Evolutionary conservation across 2,113 vertebrate genomes (phyloP), one percentile per base, ranked within the genome.

Genomic region (Dromaius novaehollandiae): DNA sequence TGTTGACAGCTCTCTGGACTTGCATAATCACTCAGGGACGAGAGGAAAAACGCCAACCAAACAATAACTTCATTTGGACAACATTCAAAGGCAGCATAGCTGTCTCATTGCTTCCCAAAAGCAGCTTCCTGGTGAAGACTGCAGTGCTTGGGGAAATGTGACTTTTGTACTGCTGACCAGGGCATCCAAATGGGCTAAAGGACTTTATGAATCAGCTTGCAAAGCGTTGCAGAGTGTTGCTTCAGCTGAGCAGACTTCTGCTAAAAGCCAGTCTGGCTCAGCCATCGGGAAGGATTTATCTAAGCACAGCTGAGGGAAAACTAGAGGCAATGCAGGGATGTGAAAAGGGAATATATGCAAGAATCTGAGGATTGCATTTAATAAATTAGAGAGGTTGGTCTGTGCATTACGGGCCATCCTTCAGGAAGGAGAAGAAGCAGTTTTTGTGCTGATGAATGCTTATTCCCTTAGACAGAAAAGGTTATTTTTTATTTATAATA

Each of bases 391-490:
- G 53, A 44, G 63, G 8, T 66, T n/a, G 71, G 53, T 9, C 85
- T 93, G 75, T 1, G 24, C 53, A 7, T 82, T 89, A 89, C 89
- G 92, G 88, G 46, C 66, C 71, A 66, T 82, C 88, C 88, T 94
- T 86, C 90, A 92, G 71, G 85, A 93, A 63, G 79, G 44, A 84
- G 80, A 42, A 14, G 25, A 77, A 86, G 50, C 36, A 60, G 20
- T 94, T 88, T 94, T 90, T 65, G 16, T 69, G 63, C 46, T 90
- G 83, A 71, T 90, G 90, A 86, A 90, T 93, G 40, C 71, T 95
- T 80, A 75, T 66, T 93, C 36, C 79, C 42, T 85, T 38, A 64
- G 51, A 94, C 60, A n/a, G 48, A 48, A 61, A 73, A 89, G n/a
- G 26, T 85, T 60, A 65, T 3, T 17, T 68, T 84, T 73, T 66